Conservation (phyloP, 2,888 invertebrate genomes). For the Molanna angustata region DNA sequence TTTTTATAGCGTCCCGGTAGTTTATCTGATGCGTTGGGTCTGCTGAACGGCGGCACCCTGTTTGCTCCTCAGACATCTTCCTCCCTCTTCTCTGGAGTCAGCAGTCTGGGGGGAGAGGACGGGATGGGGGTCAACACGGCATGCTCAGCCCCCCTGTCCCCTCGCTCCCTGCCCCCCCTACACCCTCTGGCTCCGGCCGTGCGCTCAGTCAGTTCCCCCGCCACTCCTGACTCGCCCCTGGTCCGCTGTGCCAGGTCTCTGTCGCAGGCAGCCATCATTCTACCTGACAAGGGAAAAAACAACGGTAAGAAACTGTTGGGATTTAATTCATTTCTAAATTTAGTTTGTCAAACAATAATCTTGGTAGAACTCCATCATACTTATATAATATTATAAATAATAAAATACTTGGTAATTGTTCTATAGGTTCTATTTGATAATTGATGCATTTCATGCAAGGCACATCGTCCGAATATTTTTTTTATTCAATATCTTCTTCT, state of each 20-base stretch:
- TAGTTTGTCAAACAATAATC: too few relatives aligned
- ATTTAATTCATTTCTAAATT: too few relatives aligned
- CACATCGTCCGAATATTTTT: too few relatives aligned
- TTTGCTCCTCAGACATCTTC: conserved; percentile 21
- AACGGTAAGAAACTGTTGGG: conserved; percentile 10
- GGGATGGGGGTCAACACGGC: conserved; percentile 33
- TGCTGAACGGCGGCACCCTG: conserved; percentile 38
- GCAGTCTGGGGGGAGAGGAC: conserved; percentile 25
- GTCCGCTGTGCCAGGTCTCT: conserved; percentile 29
- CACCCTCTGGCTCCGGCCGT: conserved; percentile 36
- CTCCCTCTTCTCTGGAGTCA: conserved; percentile 10
- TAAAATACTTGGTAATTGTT: too few relatives aligned
- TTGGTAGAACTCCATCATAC: too few relatives aligned
- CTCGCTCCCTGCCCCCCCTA: conserved; percentile 42
- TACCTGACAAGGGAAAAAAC: conserved; percentile 16
- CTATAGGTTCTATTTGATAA: too few relatives aligned
- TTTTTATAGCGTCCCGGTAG: conserved; percentile 59
- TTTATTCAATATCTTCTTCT: too few relatives aligned
- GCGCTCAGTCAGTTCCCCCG: conserved; percentile 31
- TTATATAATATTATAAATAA: too few relatives aligned
- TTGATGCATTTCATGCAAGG: too few relatives aligned
- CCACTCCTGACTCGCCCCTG: conserved; percentile 31
- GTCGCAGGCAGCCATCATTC: conserved; percentile 26
- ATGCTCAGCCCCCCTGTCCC: conserved; percentile 31
- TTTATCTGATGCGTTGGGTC: conserved; percentile 70